Evolutionary conservation across 1,140 invertebrate species (phyloP), one percentile per base, ranked within the genome.

Genomic region (Diprion similis): DNA sequence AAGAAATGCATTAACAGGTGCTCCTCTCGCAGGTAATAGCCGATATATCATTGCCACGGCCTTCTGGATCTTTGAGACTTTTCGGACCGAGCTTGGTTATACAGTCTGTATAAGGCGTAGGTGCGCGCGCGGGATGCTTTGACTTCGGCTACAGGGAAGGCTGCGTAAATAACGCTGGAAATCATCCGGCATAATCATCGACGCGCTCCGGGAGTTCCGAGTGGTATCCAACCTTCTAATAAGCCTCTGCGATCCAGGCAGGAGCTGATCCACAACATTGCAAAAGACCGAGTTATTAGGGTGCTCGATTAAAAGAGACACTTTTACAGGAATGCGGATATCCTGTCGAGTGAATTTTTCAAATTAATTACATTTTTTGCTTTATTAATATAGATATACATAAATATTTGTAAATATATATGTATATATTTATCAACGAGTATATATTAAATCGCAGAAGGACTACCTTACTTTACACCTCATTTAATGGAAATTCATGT

Each of bases 1-100:
- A 78, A 82, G 81, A 83, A 83, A 84, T 79, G 78, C 79, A 80
- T 82, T 84, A 84, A 83, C 82, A 84, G 82, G 83, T 84, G 82
- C 77, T 84, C 76, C 73, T 77, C 76, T 79, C 75, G 46, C 19
- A 45, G 51, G 37, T 72, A 64, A 66, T 72, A 64, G 13, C 19
- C n/a, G 19, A 72, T 51, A 47, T 17, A 71, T 71, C 70, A 71
- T 71, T 47, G 70, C 46, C 48, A 71, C 46, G 46, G 51, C 51
- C 51, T 59, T 59, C 51, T 59, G 51, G 51, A 59, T 59, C 51
- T 59, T 59, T 15, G 6, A 59, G 69, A 10, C 69, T 37, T 47
- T 46, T 1, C 69, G 19, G 46, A 70, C 46, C 18, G 18, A 70
- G n/a, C 45, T 59, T 37, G 24, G n/a, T 17, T 17, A 59, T 59